Conservation (phyloP, 2,797 vertebrate species). For the Philypnodon macrostomus region DNA sequence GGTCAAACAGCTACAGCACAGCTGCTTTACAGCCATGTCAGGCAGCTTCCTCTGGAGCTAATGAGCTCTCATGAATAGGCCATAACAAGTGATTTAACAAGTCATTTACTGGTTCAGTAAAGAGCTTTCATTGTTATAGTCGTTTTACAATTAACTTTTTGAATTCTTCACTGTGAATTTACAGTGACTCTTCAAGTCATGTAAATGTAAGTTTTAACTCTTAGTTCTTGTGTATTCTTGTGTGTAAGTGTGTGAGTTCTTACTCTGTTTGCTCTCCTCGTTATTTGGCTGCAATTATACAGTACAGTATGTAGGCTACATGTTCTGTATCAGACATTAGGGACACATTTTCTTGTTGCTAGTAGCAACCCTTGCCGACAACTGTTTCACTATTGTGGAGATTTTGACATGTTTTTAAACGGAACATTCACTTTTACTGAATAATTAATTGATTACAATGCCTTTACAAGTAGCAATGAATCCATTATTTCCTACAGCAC, state of each 20-base stretch:
- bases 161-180: too few species aligned
- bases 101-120: conserved; percentile 1
- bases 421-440: too few species aligned
- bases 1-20: conserved; percentile 10
- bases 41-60: neutral
- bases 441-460: too few species aligned
- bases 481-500: too few species aligned
- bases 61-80: neutral
- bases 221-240: too few species aligned
- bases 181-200: neutral
- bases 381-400: too few species aligned
- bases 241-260: too few species aligned
- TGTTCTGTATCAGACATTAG: neutral
- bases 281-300: neutral
- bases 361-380: neutral
- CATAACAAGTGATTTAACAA: neutral
- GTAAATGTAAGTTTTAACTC: too few species aligned
- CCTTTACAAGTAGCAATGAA: too few species aligned
- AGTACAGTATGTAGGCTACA: too few species aligned
- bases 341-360: neutral
- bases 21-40: conserved; percentile 7
- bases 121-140: neutral
- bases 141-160: neutral
- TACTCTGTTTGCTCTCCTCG: too few species aligned
- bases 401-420: too few species aligned